Base-by-base conservation (phyloP, 2,113 vertebrate genomes). In the Epinephelus lanceolatus region DNA sequence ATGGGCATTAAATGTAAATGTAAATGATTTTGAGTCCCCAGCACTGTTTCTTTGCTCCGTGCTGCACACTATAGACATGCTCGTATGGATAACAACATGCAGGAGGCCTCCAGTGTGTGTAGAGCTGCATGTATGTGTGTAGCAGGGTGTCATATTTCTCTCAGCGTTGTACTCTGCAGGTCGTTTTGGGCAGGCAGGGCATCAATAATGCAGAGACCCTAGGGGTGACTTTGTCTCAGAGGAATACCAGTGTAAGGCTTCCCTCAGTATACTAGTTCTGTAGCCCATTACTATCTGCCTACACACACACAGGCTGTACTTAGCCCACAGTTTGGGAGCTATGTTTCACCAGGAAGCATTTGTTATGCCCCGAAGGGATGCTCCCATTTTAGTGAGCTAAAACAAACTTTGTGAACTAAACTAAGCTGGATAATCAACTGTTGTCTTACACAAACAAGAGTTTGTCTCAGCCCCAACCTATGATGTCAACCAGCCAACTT, bases 141-240 rank as follows among this genome's bases (percentile, higher is more conserved):
- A 47, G 76, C 0, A 11, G 30, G 49, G 78, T 88, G 72, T 93
- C 87, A 67, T 71, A 42, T 93, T 86, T 90, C 92, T 69, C 49
- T 45, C 53, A 45, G 71, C 10, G 55, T 68, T 63, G 40, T 60
- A 30, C 59, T 70, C 49, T 84, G 83, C 80, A 78, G 80, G 74
- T 42, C 5, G 8, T 52, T 61, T 61, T 68, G 72, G 14, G 21
- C 59, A 70, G 65, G 33, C 73, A 66, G 60, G 40, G 17, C 78
- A 93, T 93, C 73, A 90, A 90, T 90, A 91, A 91, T 91, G 81
- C 60, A 91, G 65, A 78, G 71, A 86, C 40, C 73, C 85, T 79
- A 21, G 71, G 76, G 83, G 85, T 89, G 86, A 88, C 81, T 85
- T 83, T 81, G 72, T 76, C 87, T 84, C 78, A 60, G 70, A 78